A percentile compares a stretch with the other conserved stretches of the same genome.
These are phyloP conservation scores for Nineta flava DNA, from an alignment of 2,888 invertebrate species.

Conservation along the genomic window DNA sequence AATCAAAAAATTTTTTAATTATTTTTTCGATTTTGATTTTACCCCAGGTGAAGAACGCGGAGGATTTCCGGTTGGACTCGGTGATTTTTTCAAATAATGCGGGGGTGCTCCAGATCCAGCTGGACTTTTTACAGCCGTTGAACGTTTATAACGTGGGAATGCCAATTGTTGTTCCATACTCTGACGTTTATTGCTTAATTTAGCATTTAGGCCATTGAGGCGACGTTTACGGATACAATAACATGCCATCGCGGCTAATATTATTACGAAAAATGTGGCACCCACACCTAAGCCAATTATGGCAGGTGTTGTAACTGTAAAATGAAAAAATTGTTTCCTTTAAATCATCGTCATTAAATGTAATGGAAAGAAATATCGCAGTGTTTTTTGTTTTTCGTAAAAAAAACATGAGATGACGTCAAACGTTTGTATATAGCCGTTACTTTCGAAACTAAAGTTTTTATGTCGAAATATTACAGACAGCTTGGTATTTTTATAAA, in stretches of 20 bases:
- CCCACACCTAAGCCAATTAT: slow-evolving; percentile 47
- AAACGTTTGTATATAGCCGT: no score
- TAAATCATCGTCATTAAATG: no score
- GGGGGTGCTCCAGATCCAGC: slow-evolving; percentile 48
- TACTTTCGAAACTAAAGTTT: no score
- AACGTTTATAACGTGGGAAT: slow-evolving; percentile 55
- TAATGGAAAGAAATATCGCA: no score
- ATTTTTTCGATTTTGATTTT: slow-evolving; percentile 16
- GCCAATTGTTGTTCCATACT: slow-evolving; percentile 45
- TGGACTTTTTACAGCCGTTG: slow-evolving; percentile 74
- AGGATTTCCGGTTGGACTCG: slow-evolving; percentile 57
- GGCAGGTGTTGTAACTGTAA: slow-evolving; percentile 36
- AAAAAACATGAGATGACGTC: no score
- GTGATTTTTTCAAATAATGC: slow-evolving; percentile 85
- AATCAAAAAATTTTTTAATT: not conserved
- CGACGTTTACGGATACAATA: slow-evolving; percentile 46
- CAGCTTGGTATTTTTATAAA: no score
- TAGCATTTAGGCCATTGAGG: slow-evolving; percentile 14
- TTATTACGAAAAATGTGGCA: slow-evolving; percentile 37
- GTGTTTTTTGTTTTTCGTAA: no score
- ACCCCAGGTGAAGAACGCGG: slow-evolving; percentile 39
- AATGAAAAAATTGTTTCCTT: slow-evolving; percentile 9
- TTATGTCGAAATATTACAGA: no score
- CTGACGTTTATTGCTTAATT: slow-evolving; percentile 23
- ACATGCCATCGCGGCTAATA: slow-evolving; percentile 44